phyloP scores from a whole-genome alignment of 1,140 invertebrate genomes.

The Zaprionus lachaisei region DNA sequence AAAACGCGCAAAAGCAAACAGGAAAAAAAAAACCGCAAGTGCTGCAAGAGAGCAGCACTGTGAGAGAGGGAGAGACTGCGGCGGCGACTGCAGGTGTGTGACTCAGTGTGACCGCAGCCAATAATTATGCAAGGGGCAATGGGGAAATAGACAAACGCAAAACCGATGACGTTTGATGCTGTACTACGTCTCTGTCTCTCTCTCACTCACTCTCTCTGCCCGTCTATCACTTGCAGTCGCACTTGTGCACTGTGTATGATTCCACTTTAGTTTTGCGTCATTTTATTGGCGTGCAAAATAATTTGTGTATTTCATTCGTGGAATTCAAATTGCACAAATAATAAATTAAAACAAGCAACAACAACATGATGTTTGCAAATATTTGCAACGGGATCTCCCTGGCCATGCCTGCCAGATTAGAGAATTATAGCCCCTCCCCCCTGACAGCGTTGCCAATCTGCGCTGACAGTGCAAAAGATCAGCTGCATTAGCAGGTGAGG shows the following conservation, averaged over 20 bases:
- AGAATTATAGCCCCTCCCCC: neutral
- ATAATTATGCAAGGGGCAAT: constrained; percentile 49
- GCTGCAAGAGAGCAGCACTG: neutral
- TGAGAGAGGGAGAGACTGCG: neutral
- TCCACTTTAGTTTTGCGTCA: constrained; percentile 1
- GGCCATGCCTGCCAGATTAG: neutral
- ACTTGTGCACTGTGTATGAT: neutral
- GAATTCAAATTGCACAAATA: neutral
- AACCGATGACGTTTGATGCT: constrained; percentile 12
- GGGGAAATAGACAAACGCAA: constrained; percentile 26
- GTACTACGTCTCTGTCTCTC: neutral
- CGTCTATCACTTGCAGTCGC: too few relatives aligned
- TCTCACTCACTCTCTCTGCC: neutral
- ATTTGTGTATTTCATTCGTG: neutral
- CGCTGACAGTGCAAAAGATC: neutral
- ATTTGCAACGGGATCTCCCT: constrained; percentile 1
- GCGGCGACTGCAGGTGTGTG: constrained; percentile 34
- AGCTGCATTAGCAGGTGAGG: neutral
- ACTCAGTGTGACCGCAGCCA: constrained; percentile 41
- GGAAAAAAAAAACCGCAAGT: constrained; percentile 4
- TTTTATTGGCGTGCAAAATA: constrained; percentile 5
- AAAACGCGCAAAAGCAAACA: constrained; percentile 12
- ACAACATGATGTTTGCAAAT: neutral
- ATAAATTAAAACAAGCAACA: neutral
- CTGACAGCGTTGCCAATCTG: neutral